Evolutionary conservation across 2,888 invertebrate species (phyloP).

Genomic region (Carcina quercana): DNA sequence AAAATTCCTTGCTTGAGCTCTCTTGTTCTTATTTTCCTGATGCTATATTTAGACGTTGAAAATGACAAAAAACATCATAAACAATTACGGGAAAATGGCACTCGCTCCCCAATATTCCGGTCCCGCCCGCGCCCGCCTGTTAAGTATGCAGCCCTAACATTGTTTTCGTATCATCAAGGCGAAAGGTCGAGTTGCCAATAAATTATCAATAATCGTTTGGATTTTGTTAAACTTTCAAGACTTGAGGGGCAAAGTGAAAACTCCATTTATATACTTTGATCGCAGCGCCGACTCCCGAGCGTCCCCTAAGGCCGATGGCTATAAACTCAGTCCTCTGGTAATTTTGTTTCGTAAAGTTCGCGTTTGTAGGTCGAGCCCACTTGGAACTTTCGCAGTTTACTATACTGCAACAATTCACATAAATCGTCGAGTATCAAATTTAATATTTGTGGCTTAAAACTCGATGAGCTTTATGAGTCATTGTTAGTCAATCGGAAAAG

Average conservation of each 20-base stretch:
- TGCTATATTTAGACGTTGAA: too few species aligned
- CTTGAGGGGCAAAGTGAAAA: slow-evolving; percentile 41
- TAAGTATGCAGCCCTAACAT: not conserved
- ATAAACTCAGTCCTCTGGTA: slow-evolving; percentile 51
- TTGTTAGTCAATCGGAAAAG: too few species aligned
- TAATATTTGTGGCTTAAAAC: slow-evolving; percentile 39
- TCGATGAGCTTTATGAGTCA: too few species aligned
- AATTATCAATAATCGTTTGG: slow-evolving; percentile 43
- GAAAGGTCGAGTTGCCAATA: slow-evolving; percentile 33
- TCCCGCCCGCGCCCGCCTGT: too few species aligned
- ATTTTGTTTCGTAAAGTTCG: slow-evolving; percentile 55
- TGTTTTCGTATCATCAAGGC: slow-evolving; percentile 3
- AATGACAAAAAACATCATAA: too few species aligned
- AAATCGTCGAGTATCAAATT: slow-evolving; percentile 54
- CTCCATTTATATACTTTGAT: slow-evolving; percentile 49
- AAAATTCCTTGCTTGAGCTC: too few species aligned
- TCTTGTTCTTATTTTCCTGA: too few species aligned
- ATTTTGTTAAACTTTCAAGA: slow-evolving; percentile 40
- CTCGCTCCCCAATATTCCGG: too few species aligned
- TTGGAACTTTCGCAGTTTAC: slow-evolving; percentile 49
- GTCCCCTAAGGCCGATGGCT: slow-evolving; percentile 31
- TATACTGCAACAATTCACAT: slow-evolving; percentile 46
- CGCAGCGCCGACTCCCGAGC: slow-evolving; percentile 31
- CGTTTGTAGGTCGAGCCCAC: slow-evolving; percentile 34
- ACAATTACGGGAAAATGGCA: too few species aligned